Percentiles rank a stretch among this genome's conserved stretches.
Evolutionary conservation across 2,113 vertebrate genomes (phyloP).

Genomic region (Poecile atricapillus): DNA sequence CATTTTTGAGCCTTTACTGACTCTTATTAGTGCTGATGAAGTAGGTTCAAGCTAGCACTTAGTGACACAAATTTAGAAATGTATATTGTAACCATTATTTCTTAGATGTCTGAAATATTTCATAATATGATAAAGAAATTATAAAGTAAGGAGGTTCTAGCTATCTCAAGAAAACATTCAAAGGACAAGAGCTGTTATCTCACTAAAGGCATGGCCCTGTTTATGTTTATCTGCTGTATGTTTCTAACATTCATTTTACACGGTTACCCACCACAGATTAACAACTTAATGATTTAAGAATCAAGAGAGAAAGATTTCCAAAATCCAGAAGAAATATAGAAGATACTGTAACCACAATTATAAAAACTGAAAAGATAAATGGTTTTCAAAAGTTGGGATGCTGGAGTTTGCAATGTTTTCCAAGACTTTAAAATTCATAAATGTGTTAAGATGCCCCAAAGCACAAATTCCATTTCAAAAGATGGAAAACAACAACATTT

Average conservation of each 20-base stretch:
- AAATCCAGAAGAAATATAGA: neutral
- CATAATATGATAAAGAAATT: neutral
- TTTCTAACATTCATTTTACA: neutral
- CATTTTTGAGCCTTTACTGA: neutral
- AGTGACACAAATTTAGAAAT: neutral
- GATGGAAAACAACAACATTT: neutral
- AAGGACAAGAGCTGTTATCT: neutral
- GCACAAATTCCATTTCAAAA: neutral
- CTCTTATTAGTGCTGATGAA: neutral
- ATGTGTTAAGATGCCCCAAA: neutral
- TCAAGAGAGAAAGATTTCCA: neutral
- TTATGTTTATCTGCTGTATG: neutral
- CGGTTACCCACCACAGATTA: neutral
- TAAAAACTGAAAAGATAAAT: neutral
- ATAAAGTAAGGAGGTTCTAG: neutral
- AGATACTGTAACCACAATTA: neutral
- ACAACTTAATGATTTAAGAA: neutral
- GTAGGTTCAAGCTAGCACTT: neutral
- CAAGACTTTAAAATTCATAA: neutral
- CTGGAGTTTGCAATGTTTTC: neutral
- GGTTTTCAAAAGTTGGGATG: neutral
- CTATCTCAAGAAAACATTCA: neutral
- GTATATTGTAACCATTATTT: neutral
- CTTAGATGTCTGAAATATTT: neutral
- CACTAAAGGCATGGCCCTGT: neutral